Base-by-base conservation (phyloP, 2,113 vertebrate genomes). In the Thunnus maccoyii region DNA sequence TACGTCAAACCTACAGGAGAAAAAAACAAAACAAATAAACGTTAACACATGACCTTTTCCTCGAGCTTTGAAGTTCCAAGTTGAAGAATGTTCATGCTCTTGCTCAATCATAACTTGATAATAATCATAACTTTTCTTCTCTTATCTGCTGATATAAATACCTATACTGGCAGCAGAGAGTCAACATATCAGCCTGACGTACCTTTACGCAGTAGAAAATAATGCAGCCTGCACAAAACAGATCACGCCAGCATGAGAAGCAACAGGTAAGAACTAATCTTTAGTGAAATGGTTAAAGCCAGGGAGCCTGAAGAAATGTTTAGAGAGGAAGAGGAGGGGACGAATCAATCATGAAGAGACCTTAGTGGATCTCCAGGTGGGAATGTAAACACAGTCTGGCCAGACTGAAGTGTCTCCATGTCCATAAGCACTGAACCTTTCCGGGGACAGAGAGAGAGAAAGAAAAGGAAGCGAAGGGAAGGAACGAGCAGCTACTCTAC, bases 341-440 rank as follows among this genome's bases (percentile, higher is more conserved):
- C 7, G 11, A 66, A 71, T 62, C 48, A 20, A 76, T 51, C 25
- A 68, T 51, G 7, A 47, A 67, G 46, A 51, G 30, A 56, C 20
- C 32, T 48, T 17, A 0, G 71, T 17, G 44, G 48, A 71, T 68
- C 48, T 18, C 67, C 50, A 58, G 68, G 68, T 86, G 52, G 63
- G 64, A 87, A 90, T 84, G 67, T 90, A 82, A 88, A 88, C 84
- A 80, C 41, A 68, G 50, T 47, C 47, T 64, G 52, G 50, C 25
- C 11, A 17, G 16, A 20, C 50, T 41, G 78, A 78, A 76, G 78
- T 25, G 61, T 44, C 60, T 68, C 60, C 64, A 73, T 48, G 67
- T 32, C 18, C 69, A 75, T 47, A 75, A 86, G 30, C 25, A 51
- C 17, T 61, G 62, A 82, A 65, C 11, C 57, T 44, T 80, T 73